Evolutionary conservation across 2,888 invertebrate species (phyloP), one percentile per base, ranked within the genome.

Genomic region (Oscheius sp.): DNA sequence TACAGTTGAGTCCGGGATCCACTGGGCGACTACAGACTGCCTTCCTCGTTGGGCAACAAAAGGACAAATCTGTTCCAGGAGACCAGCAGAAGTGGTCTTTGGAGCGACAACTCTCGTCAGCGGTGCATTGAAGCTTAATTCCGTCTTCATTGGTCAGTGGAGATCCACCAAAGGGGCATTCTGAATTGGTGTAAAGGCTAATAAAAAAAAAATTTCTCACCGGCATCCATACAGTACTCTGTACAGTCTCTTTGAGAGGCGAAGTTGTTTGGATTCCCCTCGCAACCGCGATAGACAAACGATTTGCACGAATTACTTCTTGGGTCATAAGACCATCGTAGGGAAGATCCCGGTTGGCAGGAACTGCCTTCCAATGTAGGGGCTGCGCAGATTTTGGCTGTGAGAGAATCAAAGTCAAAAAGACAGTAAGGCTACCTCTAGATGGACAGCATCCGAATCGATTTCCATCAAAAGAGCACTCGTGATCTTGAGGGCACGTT

Each of bases 251-350:
- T 58, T 48, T 84, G 78, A 13, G 79, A 79, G 35, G 70, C 76
- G 73, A 86, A 86, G 63, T 85, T 85, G 74, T 86, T 86, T 37
- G 80, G 79, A 68, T 86, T 86, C 13, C 85, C 86, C 48, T 84
- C 85, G 50, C 86, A 86, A 10, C 86, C 86, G 32, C 74, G 73
- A 72, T 78, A 86, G 21, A 78, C 79, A 74, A 86, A 86, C 7
- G 85, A 76, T 59, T 75, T 73, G 53, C 86, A 86, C 10, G 75
- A 59, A 13, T 78, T 76, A 33, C 66, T 57, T 33, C 29, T n/a
- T 13, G 32, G 37, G 11, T 70, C 48, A 33, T 58, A 70, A 11
- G 48, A 58, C 92, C 90, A 96, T 96, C 91, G 96, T 96, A 94
- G 93, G 95, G 91, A 96, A 95, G 79, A 95, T 0, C 74, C 66